Conservation (phyloP, 1,140 invertebrate species). For the Aphelenchoides avenae region DNA sequence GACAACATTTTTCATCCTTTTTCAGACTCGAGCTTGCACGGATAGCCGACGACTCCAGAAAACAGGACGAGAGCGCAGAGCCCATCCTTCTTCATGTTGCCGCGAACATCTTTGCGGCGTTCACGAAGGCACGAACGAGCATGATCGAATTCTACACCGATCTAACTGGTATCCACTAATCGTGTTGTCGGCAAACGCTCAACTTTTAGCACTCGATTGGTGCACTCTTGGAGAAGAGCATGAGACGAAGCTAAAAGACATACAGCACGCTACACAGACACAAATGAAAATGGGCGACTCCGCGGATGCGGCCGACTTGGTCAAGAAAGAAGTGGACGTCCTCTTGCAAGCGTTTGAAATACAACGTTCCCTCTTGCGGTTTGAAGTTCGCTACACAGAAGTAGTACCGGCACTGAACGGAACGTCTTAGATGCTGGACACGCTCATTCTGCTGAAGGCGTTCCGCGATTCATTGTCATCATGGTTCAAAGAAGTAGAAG, state of each 20-base stretch:
- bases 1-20: neutral
- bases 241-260: no score
- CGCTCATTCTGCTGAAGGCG: slow-evolving; percentile 17
- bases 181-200: no score
- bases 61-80: slow-evolving; percentile 5
- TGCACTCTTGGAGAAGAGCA: slow-evolving; percentile 2
- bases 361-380: slow-evolving; percentile 8
- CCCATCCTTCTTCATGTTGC: slow-evolving; percentile 21
- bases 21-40: slow-evolving; percentile 25
- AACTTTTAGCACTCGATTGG: slow-evolving; percentile 18
- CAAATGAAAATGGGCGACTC: neutral
- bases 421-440: slow-evolving; percentile 27
- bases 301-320: neutral
- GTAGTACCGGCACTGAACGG: no score
- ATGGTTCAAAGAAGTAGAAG: slow-evolving; percentile 8
- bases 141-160: slow-evolving; percentile 32
- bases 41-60: slow-evolving; percentile 5
- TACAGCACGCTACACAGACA: no score
- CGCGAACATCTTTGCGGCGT: slow-evolving; percentile 14
- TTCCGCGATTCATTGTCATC: neutral
- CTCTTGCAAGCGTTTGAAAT: slow-evolving; percentile 14
- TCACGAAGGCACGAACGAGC: slow-evolving; percentile 14
- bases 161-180: no score
- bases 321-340: slow-evolving; percentile 12
- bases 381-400: no score